phyloP scores from a whole-genome alignment of 2,797 vertebrate species.

The Discoglossus pictus region DNA sequence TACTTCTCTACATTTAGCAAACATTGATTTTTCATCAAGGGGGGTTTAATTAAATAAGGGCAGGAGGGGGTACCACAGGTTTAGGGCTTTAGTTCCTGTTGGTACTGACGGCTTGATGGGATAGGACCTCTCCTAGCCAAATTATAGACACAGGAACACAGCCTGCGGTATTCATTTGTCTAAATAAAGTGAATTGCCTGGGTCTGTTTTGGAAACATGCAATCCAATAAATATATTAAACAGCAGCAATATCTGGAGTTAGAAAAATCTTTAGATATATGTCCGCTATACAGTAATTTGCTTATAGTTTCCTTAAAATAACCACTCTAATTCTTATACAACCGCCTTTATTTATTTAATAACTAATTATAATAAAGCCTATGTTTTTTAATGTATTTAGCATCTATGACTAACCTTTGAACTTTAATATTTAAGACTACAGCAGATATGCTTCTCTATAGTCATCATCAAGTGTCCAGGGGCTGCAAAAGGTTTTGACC shows the following conservation, averaged over 20 bases:
- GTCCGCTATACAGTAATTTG: too few species aligned
- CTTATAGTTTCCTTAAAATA: too few species aligned
- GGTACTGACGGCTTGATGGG: slow-evolving; percentile 6
- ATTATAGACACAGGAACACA: neutral
- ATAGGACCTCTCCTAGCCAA: neutral
- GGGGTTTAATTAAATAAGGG: slow-evolving; percentile 15
- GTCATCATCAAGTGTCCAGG: too few species aligned
- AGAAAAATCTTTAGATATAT: too few species aligned
- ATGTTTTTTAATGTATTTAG: too few species aligned
- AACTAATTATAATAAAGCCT: too few species aligned
- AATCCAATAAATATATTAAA: slow-evolving; percentile 18
- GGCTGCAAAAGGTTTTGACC: too few species aligned
- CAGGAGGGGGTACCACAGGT: slow-evolving; percentile 4
- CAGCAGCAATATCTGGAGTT: neutral
- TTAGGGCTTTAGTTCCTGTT: accelerated
- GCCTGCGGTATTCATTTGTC: slow-evolving; percentile 32
- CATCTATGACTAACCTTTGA: too few species aligned
- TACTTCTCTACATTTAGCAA: slow-evolving; percentile 28
- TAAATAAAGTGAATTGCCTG: neutral
- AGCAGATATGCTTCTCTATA: too few species aligned
- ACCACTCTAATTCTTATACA: too few species aligned
- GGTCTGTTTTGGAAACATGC: slow-evolving; percentile 34
- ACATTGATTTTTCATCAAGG: slow-evolving; percentile 11
- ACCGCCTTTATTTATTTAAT: too few species aligned
- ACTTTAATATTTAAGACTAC: too few species aligned